Evolutionary conservation across 2,888 invertebrate species (phyloP).

Genomic region (Cheilosia vernalis): DNA sequence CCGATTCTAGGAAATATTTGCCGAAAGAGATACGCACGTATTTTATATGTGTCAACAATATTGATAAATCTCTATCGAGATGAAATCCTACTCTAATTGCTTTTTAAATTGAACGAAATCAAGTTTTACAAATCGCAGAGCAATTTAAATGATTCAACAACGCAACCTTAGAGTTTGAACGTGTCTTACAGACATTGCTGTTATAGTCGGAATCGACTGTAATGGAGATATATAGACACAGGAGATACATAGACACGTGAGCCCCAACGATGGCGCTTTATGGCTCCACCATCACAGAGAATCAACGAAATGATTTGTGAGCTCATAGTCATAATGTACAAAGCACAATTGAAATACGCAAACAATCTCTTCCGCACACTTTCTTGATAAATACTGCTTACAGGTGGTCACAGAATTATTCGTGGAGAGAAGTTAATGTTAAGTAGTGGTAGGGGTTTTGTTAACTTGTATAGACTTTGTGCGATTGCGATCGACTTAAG

Average conservation of each 20-base stretch:
- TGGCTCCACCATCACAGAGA: constrained; percentile 9
- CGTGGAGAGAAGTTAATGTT: not conserved
- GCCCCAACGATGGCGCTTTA: not conserved
- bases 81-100: not conserved
- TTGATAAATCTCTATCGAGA: not conserved
- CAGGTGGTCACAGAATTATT: constrained; percentile 7
- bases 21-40: not conserved
- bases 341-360: not conserved
- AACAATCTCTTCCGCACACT: constrained; percentile 35
- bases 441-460: not conserved
- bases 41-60: not conserved
- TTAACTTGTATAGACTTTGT: no score
- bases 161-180: not conserved
- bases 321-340: constrained; percentile 9
- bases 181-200: not conserved
- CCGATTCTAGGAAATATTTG: not conserved
- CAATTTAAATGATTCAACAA: not conserved
- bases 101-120: constrained; percentile 14
- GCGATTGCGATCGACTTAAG: no score
- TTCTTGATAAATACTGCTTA: constrained; percentile 6
- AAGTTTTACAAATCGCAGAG: not conserved
- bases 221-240: not conserved
- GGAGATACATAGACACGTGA: not conserved
- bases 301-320: constrained; percentile 3
- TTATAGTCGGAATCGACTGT: not conserved